Conservation (phyloP, 2,113 vertebrate species). For the Antennarius striatus region DNA sequence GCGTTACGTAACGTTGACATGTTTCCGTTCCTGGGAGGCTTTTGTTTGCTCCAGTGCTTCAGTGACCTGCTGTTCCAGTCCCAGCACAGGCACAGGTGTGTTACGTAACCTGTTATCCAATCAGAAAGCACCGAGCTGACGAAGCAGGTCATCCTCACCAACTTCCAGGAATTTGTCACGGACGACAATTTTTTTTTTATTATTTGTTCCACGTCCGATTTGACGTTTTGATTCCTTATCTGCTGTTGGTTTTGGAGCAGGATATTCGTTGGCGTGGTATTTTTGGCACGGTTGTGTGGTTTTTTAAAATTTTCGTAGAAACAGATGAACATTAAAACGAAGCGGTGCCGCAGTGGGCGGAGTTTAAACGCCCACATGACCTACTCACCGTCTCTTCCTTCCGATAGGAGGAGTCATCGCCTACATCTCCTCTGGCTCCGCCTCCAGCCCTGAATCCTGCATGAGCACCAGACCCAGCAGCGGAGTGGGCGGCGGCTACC, state of each 20-base stretch:
- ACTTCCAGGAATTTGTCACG: not conserved
- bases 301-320: too few species aligned
- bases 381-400: slow-evolving; percentile 9
- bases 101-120: slow-evolving; percentile 74
- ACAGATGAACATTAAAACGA: too few species aligned
- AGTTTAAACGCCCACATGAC: too few species aligned
- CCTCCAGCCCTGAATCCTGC: slow-evolving; percentile 89
- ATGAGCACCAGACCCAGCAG: slow-evolving; percentile 86
- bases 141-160: slow-evolving; percentile 52
- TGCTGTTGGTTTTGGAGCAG: too few species aligned
- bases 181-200: not conserved
- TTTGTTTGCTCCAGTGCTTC: slow-evolving; percentile 47
- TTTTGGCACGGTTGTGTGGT: too few species aligned
- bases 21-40: not conserved
- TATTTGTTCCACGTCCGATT: not conserved
- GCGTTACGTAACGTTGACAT: not conserved
- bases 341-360: too few species aligned
- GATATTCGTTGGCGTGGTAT: too few species aligned
- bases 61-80: slow-evolving; percentile 40
- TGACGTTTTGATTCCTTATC: not conserved
- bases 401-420: slow-evolving; percentile 91
- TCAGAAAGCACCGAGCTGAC: slow-evolving; percentile 32
- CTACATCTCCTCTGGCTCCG: slow-evolving; percentile 92
- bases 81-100: slow-evolving; percentile 30
- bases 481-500: slow-evolving; percentile 70